Evolutionary conservation across 2,113 vertebrate species (phyloP).

Genomic region (Phaetusa simplex): DNA sequence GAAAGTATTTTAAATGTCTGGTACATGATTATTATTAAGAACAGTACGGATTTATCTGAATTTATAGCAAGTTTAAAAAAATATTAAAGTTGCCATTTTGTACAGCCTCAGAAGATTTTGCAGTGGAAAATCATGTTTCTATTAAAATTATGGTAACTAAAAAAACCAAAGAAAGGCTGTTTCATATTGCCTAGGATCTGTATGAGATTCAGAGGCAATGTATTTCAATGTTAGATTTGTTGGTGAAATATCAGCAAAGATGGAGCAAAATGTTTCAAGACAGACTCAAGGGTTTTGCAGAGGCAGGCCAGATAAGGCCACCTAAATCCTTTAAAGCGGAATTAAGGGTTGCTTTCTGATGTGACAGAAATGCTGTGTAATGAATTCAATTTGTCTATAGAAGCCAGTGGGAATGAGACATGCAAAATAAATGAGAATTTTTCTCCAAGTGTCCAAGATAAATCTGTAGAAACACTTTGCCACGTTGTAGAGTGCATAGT

Average conservation of each 20-base stretch:
- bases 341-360: neutral
- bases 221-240: neutral
- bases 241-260: neutral
- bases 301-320: neutral
- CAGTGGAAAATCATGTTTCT: neutral
- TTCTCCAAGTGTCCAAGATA: neutral
- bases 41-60: neutral
- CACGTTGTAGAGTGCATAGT: neutral
- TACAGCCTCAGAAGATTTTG: neutral
- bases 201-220: neutral
- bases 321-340: neutral
- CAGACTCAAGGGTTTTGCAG: neutral
- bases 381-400: neutral
- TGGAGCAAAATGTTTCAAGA: neutral
- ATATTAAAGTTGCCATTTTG: neutral
- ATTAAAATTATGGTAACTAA: neutral
- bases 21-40: neutral
- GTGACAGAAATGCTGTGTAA: neutral
- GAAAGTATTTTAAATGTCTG: neutral
- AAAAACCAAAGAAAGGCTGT: neutral
- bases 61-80: neutral
- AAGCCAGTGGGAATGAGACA: neutral
- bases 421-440: neutral
- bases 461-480: neutral
- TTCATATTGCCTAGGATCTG: neutral